These are phyloP conservation scores for Ecdyonurus torrentis DNA, from an alignment of 2,888 invertebrate species.

Conservation along the genomic window DNA sequence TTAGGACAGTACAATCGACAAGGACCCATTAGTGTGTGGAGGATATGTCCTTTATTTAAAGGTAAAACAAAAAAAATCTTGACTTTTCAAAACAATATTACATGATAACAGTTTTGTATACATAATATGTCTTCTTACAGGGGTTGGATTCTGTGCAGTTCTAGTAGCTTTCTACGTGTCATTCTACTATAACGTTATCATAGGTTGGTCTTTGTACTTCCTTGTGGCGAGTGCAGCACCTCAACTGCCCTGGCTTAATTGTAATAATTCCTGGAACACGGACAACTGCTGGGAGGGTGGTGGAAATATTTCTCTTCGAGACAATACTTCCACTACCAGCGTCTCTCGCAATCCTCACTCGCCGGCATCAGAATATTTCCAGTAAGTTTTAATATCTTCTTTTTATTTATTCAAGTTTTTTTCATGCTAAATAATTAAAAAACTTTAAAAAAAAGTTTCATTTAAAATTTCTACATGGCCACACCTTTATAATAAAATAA, in stretches of 20 bases:
- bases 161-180: slow-evolving; percentile 65
- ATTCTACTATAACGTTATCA: slow-evolving; percentile 72
- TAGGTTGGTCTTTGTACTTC: slow-evolving; percentile 71
- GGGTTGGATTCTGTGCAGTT: slow-evolving; percentile 63
- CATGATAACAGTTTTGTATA: too few species aligned
- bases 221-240: slow-evolving; percentile 47
- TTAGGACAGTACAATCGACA: slow-evolving; percentile 60
- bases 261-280: slow-evolving; percentile 69
- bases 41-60: slow-evolving; percentile 67
- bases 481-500: too few species aligned
- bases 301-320: slow-evolving; percentile 23
- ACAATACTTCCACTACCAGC: slow-evolving; percentile 1
- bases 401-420: not conserved
- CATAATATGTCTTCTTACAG: slow-evolving; percentile 32
- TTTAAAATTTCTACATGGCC: too few species aligned
- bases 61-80: slow-evolving; percentile 29
- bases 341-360: slow-evolving; percentile 29
- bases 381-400: slow-evolving; percentile 33
- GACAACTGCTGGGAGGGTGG: slow-evolving; percentile 43
- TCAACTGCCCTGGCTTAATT: slow-evolving; percentile 60
- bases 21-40: slow-evolving; percentile 66
- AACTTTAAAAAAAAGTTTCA: not conserved
- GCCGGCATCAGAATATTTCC: slow-evolving; percentile 62
- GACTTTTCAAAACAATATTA: too few species aligned
- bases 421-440: not conserved